phyloP scores from a whole-genome alignment of 2,797 vertebrate species.

The Otolemur crassicaudatus region DNA sequence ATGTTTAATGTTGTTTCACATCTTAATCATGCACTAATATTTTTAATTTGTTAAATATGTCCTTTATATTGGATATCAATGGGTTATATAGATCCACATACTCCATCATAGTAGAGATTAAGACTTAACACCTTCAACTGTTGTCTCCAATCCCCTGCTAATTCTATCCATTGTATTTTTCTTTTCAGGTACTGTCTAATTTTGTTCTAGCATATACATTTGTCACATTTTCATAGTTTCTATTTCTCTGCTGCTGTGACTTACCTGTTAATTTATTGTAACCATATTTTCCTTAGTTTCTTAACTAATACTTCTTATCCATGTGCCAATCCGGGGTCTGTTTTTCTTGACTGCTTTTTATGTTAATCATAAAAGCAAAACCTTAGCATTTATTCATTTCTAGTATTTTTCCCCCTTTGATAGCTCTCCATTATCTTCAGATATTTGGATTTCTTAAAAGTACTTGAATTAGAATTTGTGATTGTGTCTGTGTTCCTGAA shows the following conservation, averaged over 20 bases:
- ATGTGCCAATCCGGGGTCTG: neutral
- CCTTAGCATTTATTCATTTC: neutral
- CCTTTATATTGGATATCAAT: neutral
- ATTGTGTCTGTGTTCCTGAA: neutral
- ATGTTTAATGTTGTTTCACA: neutral
- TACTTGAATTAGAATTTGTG: slow-evolving; percentile 57
- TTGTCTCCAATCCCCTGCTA: neutral
- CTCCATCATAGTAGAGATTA: neutral
- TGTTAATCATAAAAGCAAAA: neutral
- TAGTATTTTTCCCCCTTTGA: neutral
- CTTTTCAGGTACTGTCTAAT: neutral
- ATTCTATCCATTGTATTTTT: neutral
- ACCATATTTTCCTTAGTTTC: neutral
- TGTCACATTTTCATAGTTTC: neutral
- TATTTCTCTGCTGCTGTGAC: neutral
- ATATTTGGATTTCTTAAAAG: slow-evolving; percentile 54
- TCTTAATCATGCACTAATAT: neutral
- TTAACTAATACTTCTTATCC: neutral
- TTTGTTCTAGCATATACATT: neutral
- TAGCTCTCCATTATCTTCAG: neutral
- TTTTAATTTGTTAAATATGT: neutral
- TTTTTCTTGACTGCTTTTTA: neutral
- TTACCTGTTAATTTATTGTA: neutral
- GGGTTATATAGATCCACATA: neutral
- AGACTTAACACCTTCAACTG: neutral